Evolutionary conservation across 2,888 invertebrate species (phyloP).

Genomic region (Oligia fasciuncula): DNA sequence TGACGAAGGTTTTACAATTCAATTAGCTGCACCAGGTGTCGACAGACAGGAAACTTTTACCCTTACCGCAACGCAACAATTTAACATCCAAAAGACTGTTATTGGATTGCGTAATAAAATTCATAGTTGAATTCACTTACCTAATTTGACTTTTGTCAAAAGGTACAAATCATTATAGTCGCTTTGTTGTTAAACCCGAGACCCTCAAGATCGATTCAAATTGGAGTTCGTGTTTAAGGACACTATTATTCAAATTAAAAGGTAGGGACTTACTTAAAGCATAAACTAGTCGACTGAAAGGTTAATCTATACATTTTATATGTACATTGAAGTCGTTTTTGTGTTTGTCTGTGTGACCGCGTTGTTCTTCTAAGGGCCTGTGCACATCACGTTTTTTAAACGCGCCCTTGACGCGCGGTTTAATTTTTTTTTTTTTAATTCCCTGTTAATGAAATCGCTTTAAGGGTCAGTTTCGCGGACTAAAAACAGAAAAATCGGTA

Average conservation of each 20-base stretch:
- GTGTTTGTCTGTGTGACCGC: too few relatives aligned
- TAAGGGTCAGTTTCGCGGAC: too few relatives aligned
- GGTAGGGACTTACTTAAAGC: neutral
- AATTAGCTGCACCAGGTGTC: constrained; percentile 88
- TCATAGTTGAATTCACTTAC: constrained; percentile 76
- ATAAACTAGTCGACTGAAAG: neutral
- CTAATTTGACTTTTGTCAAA: constrained; percentile 35
- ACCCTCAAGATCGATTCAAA: constrained; percentile 7
- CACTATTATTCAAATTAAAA: constrained; percentile 10
- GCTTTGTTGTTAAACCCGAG: constrained; percentile 2
- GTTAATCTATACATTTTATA: neutral
- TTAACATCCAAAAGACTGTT: constrained; percentile 81
- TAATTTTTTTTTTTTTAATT: too few relatives aligned
- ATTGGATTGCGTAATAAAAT: constrained; percentile 77
- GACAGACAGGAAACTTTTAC: constrained; percentile 81
- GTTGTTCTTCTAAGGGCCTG: neutral
- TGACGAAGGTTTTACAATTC: constrained; percentile 89
- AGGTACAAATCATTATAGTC: constrained; percentile 21
- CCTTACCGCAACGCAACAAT: constrained; percentile 74
- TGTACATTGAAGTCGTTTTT: neutral
- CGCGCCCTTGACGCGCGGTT: too few relatives aligned
- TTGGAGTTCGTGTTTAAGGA: neutral
- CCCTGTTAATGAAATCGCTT: too few relatives aligned
- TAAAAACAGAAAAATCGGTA: too few relatives aligned
- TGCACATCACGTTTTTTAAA: too few relatives aligned